Percentiles rank a stretch among this genome's conserved stretches.
These are phyloP conservation scores for Eilema sororculum DNA, from an alignment of 2,888 invertebrate species.

Conservation along the genomic window DNA sequence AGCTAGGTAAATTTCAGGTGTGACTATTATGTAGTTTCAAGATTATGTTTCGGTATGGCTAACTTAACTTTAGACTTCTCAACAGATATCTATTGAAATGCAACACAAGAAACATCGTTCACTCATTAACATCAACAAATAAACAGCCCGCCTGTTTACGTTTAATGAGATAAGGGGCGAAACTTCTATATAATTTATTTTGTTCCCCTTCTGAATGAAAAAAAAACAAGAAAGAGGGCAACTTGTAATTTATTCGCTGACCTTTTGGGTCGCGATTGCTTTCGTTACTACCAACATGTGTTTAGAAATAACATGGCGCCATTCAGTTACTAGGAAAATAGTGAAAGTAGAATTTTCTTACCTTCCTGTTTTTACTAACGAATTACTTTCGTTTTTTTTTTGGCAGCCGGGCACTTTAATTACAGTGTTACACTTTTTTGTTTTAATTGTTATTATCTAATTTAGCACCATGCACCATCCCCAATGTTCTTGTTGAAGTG, in stretches of 20 bases:
- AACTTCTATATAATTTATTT: slow-evolving; percentile 38
- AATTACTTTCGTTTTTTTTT: neutral
- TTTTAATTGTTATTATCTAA: too few species aligned
- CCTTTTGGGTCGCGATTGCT: slow-evolving; percentile 31
- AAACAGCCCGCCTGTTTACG: slow-evolving; percentile 19
- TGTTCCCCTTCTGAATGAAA: slow-evolving; percentile 15
- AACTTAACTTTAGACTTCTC: too few species aligned
- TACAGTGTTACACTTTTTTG: too few species aligned
- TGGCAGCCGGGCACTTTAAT: too few species aligned
- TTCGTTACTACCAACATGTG: slow-evolving; percentile 26
- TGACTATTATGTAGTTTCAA: too few species aligned
- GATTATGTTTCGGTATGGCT: too few species aligned
- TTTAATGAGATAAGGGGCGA: slow-evolving; percentile 30
- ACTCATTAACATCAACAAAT: slow-evolving; percentile 35
- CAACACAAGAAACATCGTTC: slow-evolving; percentile 18
- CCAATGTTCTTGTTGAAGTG: too few species aligned
- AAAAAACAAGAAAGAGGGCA: slow-evolving; percentile 20
- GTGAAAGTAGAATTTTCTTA: neutral
- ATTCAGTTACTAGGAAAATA: slow-evolving; percentile 19
- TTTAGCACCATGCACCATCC: too few species aligned
- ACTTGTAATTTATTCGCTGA: slow-evolving; percentile 42
- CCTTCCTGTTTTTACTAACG: neutral
- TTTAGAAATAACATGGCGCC: slow-evolving; percentile 18
- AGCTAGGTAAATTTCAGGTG: too few species aligned
- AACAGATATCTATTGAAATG: neutral